Evolutionary conservation across 2,797 vertebrate genomes (phyloP).

Genomic region (Steatocranus sp.): DNA sequence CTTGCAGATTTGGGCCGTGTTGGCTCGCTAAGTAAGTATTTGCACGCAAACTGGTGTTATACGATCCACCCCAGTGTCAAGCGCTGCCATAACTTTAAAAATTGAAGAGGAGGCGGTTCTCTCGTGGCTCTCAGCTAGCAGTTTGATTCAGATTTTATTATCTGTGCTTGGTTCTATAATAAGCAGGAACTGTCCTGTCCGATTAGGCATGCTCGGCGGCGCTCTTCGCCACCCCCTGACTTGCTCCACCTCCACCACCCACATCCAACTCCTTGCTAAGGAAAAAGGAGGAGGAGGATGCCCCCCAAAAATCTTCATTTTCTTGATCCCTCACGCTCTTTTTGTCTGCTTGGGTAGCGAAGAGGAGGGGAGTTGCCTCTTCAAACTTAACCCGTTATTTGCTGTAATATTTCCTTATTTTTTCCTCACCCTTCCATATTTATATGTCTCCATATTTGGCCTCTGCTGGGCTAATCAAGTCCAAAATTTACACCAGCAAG

Average conservation of each 20-base stretch:
- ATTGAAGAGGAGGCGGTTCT: slow-evolving; percentile 82
- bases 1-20: slow-evolving; percentile 63
- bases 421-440: not conserved
- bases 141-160: slow-evolving; percentile 92
- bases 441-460: not conserved
- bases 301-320: slow-evolving; percentile 40
- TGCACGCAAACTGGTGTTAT: slow-evolving; percentile 85
- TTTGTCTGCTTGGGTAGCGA: not conserved
- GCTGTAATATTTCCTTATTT: not conserved
- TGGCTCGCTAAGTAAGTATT: slow-evolving; percentile 83
- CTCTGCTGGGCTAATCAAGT: not conserved
- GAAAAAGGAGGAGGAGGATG: slow-evolving; percentile 48
- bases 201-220: slow-evolving; percentile 84
- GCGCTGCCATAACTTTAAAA: slow-evolving; percentile 88
- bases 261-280: slow-evolving; percentile 23
- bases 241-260: slow-evolving; percentile 30
- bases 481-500: not conserved
- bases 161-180: slow-evolving; percentile 85
- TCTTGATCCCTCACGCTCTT: not conserved
- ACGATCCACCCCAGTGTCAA: slow-evolving; percentile 86
- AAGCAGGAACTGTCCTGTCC: slow-evolving; percentile 88
- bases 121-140: slow-evolving; percentile 73
- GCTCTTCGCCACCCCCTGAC: slow-evolving; percentile 25
- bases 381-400: slow-evolving; percentile 50
- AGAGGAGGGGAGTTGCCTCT: slow-evolving; percentile 10